Evolutionary conservation across 2,797 vertebrate genomes (phyloP).

Genomic region (Gallinago stenura): DNA sequence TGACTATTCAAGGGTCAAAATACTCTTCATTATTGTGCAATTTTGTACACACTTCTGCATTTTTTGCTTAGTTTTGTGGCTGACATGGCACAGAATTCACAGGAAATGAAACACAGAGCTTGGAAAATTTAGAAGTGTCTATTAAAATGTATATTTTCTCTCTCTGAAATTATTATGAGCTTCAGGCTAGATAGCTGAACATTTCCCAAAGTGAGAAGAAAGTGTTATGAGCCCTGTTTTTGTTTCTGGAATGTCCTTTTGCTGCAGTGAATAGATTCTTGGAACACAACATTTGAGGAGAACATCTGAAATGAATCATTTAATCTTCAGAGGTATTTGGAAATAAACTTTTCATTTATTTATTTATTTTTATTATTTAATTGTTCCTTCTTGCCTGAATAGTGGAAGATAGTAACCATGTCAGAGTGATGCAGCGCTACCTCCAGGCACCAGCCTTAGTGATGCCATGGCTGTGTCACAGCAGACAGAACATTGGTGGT

Average conservation of each 20-base stretch:
- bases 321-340: not conserved
- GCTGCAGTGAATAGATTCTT: not conserved
- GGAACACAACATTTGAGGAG: not conserved
- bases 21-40: not conserved
- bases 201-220: not conserved
- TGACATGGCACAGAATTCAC: not conserved
- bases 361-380: not conserved
- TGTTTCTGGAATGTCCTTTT: not conserved
- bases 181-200: not conserved
- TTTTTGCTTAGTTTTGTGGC: not conserved
- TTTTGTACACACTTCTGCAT: not conserved
- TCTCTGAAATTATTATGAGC: not conserved
- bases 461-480: not conserved
- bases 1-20: not conserved
- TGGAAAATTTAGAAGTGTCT: not conserved
- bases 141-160: not conserved
- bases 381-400: not conserved
- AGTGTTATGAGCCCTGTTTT: not conserved
- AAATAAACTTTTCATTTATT: not conserved
- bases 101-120: not conserved
- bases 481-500: not conserved
- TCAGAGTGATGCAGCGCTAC: not conserved
- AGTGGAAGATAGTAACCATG: not conserved
- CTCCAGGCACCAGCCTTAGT: no score
- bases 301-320: not conserved